phyloP scores from a whole-genome alignment of 92 coral and sea anemone species.

The Pocillopora grandis region DNA sequence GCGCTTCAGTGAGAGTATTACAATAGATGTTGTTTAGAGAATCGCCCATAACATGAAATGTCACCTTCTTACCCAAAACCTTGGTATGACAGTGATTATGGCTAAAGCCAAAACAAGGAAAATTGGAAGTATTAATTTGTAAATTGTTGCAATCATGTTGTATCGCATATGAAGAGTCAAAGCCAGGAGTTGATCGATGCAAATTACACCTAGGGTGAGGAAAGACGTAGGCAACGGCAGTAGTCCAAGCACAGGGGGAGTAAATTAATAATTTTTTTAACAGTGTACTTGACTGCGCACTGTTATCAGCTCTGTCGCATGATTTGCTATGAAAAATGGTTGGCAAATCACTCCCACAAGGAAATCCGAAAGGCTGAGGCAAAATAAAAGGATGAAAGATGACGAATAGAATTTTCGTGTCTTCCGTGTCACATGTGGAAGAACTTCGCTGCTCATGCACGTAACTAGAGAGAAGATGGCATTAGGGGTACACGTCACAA shows the following conservation, averaged over 20 bases:
- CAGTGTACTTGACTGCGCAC: too few species aligned
- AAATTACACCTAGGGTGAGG: conserved; percentile 26
- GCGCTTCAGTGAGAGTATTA: not conserved
- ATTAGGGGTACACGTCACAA: conserved; percentile 14
- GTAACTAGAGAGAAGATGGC: conserved; percentile 19
- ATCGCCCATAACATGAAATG: not conserved
- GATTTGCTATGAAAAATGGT: conserved; percentile 26
- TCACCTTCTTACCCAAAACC: conserved; percentile 25
- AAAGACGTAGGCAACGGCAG: not conserved
- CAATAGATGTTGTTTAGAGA: not conserved
- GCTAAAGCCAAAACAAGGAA: conserved; percentile 1
- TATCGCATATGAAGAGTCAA: conserved; percentile 41
- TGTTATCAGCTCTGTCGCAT: conserved; percentile 9
- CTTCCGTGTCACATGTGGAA: conserved; percentile 4
- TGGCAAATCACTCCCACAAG: conserved; percentile 41
- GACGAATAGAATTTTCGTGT: conserved; percentile 14
- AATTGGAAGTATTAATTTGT: too few species aligned
- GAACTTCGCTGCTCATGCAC: not conserved
- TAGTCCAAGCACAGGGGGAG: too few species aligned
- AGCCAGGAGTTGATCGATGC: conserved; percentile 36
- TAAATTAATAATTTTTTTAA: too few species aligned
- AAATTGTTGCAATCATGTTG: conserved; percentile 30
- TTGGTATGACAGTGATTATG: conserved; percentile 1
- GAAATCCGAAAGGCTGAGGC: conserved; percentile 33
- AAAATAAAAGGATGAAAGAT: conserved; percentile 34